Evolutionary conservation across 2,113 vertebrate species (phyloP).

Genomic region (Apteryx owenii): DNA sequence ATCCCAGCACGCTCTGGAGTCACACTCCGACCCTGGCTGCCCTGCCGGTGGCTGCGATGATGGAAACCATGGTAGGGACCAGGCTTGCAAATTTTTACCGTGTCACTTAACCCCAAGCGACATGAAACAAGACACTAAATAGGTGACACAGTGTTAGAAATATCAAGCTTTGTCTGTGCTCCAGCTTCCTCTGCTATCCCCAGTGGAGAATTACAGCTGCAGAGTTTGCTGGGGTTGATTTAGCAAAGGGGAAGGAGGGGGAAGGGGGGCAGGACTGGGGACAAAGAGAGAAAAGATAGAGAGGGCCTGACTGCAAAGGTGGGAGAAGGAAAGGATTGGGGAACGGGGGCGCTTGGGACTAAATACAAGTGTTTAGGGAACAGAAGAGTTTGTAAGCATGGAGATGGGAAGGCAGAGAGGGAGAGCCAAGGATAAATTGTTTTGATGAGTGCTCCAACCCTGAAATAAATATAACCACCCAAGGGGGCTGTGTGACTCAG

Average conservation of each 20-base stretch:
- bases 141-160: neutral
- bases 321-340: neutral
- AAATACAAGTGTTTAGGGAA: neutral
- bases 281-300: neutral
- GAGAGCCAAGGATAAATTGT: conserved; percentile 68
- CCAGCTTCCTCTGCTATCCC: neutral
- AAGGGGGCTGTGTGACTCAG: conserved; percentile 72
- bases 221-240: neutral
- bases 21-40: neutral
- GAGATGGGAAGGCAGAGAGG: conserved; percentile 33
- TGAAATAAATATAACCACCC: conserved; percentile 72
- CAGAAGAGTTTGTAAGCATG: conserved; percentile 9
- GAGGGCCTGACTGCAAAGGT: neutral
- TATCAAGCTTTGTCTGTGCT: neutral
- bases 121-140: neutral
- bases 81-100: neutral
- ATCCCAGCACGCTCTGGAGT: neutral
- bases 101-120: neutral
- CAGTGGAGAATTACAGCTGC: accelerated
- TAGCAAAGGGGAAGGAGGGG: neutral
- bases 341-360: neutral
- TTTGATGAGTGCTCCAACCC: conserved; percentile 63
- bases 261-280: neutral
- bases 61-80: neutral
- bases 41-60: accelerated